These are phyloP conservation scores for Orthosia gothica DNA, from an alignment of 2,888 invertebrate species.

Conservation along the genomic window DNA sequence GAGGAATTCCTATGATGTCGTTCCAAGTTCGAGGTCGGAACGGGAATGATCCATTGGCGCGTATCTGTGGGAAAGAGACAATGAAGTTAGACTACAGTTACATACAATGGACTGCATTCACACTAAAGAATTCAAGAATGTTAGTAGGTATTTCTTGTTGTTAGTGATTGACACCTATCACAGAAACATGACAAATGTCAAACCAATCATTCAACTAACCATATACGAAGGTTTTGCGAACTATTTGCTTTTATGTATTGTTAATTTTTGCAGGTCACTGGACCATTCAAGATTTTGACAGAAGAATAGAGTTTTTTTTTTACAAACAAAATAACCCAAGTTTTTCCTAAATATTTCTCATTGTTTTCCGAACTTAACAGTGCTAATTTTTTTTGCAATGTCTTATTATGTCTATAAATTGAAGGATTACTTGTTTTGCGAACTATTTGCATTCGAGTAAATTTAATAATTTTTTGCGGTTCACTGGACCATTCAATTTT, in stretches of 20 bases:
- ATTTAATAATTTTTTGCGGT: constrained; percentile 17
- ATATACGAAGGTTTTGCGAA: constrained; percentile 1
- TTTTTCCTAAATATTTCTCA: constrained; percentile 1
- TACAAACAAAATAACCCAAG: constrained; percentile 13
- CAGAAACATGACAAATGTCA: constrained; percentile 14
- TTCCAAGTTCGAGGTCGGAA: constrained; percentile 61
- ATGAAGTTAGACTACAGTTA: constrained; percentile 7
- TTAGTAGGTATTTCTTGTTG: not conserved
- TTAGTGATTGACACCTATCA: constrained; percentile 49
- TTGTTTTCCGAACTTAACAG: constrained; percentile 12
- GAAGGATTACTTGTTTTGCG: not conserved
- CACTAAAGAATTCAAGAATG: not conserved
- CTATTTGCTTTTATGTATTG: constrained; percentile 13
- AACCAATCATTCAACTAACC: constrained; percentile 1
- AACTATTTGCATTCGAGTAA: not conserved
- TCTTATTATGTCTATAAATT: constrained; percentile 4
- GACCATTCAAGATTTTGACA: constrained; percentile 31
- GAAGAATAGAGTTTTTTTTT: constrained; percentile 40
- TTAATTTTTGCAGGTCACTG: constrained; percentile 20
- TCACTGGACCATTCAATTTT: not conserved
- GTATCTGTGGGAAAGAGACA: constrained; percentile 71
- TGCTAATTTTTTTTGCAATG: no score
- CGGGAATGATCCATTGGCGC: constrained; percentile 68
- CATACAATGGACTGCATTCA: constrained; percentile 5
- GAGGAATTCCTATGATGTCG: constrained; percentile 34